Evolutionary conservation across 1,140 invertebrate species (phyloP).

Genomic region (Halesus radiatus): DNA sequence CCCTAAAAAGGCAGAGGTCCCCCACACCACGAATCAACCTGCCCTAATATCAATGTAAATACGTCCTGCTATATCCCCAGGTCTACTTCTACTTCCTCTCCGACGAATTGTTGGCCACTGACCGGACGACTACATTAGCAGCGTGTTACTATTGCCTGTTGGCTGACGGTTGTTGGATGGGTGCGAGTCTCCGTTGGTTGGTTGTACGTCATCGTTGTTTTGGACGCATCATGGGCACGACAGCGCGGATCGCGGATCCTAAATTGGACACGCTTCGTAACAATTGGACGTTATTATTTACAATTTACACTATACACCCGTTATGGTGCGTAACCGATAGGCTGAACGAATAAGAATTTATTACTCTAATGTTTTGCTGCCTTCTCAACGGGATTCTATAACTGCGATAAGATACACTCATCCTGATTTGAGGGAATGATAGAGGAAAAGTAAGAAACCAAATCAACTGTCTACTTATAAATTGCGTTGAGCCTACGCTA

Average conservation of each 20-base stretch:
- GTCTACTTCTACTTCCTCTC: neutral
- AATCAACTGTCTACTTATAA: too few species aligned
- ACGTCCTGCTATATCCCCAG: too few species aligned
- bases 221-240: neutral
- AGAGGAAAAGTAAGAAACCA: too few species aligned
- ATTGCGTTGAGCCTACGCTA: too few species aligned
- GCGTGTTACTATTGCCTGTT: neutral
- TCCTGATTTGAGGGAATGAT: too few species aligned
- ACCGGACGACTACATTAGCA: conserved; percentile 1
- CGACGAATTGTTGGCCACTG: neutral
- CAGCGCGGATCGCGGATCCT: conserved; percentile 12
- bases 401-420: too few species aligned
- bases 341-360: neutral
- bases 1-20: too few species aligned
- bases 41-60: too few species aligned
- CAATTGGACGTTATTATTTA: conserved; percentile 10
- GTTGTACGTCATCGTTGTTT: neutral
- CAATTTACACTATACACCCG: too few species aligned
- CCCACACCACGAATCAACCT: too few species aligned
- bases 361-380: neutral
- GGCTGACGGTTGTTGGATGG: neutral
- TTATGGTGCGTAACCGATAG: neutral
- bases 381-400: too few species aligned
- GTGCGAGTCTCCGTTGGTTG: neutral
- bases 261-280: conserved; percentile 8